These are phyloP conservation scores for Drosophila colorata DNA, from an alignment of 2,888 invertebrate species.

Conservation along the genomic window DNA sequence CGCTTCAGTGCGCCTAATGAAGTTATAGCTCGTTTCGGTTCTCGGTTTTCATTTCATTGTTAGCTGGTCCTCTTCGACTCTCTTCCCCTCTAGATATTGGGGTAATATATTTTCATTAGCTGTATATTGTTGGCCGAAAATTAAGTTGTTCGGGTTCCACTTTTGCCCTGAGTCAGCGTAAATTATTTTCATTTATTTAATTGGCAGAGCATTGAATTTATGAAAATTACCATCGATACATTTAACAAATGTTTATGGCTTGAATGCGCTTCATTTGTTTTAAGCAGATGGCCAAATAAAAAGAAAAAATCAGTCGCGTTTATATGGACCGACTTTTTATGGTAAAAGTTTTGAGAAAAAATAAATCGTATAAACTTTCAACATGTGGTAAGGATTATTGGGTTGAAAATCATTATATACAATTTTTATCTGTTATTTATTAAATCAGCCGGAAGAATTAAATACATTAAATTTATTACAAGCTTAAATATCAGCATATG, in stretches of 20 bases:
- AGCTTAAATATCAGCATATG: no score
- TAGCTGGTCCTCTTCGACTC: not conserved
- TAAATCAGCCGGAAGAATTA: no score
- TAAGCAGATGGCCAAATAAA: constrained; percentile 44
- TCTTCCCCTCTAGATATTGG: not conserved
- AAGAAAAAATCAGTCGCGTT: constrained; percentile 5
- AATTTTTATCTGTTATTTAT: no score
- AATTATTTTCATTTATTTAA: constrained; percentile 78
- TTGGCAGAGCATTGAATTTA: constrained; percentile 62
- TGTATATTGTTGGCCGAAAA: constrained; percentile 25
- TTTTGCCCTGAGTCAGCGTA: constrained; percentile 57
- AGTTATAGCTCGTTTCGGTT: constrained; percentile 62
- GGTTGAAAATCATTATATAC: not conserved
- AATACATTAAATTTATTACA: not conserved
- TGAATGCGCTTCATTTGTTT: constrained; percentile 50
- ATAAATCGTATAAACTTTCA: not conserved
- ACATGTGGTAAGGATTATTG: not conserved
- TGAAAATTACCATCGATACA: constrained; percentile 55
- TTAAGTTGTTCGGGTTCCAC: constrained; percentile 55
- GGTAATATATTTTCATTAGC: constrained; percentile 74
- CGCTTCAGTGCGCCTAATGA: constrained; percentile 68
- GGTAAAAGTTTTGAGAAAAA: not conserved
- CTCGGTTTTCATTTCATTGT: constrained; percentile 29
- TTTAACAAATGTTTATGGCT: constrained; percentile 41
- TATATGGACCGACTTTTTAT: constrained; percentile 9